phyloP scores from a whole-genome alignment of 2,888 invertebrate species.

The Drosophila nr. perissopoda region DNA sequence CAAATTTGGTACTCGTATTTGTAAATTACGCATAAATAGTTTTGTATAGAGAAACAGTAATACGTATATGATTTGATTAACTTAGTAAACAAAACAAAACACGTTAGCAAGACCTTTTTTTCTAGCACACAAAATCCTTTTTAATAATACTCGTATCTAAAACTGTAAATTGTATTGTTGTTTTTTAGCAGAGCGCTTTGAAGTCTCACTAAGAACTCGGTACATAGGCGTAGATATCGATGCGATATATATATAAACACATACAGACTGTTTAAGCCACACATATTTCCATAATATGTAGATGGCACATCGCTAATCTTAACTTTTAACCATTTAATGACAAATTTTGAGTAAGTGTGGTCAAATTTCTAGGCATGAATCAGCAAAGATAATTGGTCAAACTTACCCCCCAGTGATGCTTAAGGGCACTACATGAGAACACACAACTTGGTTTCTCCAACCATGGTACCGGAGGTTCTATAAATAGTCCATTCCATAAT shows the following conservation, averaged over 20 bases:
- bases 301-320: not conserved
- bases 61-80: slow-evolving; percentile 22
- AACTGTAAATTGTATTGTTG: slow-evolving; percentile 22
- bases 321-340: not conserved
- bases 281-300: not conserved
- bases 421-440: slow-evolving; percentile 40
- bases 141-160: slow-evolving; percentile 23
- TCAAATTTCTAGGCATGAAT: not conserved
- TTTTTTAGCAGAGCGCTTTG: slow-evolving; percentile 18
- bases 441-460: slow-evolving; percentile 43
- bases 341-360: slow-evolving; percentile 1
- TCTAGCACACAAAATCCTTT: slow-evolving; percentile 15
- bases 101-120: slow-evolving; percentile 30
- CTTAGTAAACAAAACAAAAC: slow-evolving; percentile 15
- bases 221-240: slow-evolving; percentile 20
- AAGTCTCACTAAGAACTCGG: slow-evolving; percentile 18
- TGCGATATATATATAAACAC: slow-evolving; percentile 8
- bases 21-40: slow-evolving; percentile 51
- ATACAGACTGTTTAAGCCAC: not conserved
- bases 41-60: slow-evolving; percentile 19
- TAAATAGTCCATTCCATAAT: not conserved
- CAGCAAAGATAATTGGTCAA: not conserved
- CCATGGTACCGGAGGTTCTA: slow-evolving; percentile 46
- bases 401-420: slow-evolving; percentile 71
- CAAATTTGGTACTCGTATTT: slow-evolving; percentile 20